Conservation (phyloP, 2,797 vertebrate species). For the Crenichthys baileyi region DNA sequence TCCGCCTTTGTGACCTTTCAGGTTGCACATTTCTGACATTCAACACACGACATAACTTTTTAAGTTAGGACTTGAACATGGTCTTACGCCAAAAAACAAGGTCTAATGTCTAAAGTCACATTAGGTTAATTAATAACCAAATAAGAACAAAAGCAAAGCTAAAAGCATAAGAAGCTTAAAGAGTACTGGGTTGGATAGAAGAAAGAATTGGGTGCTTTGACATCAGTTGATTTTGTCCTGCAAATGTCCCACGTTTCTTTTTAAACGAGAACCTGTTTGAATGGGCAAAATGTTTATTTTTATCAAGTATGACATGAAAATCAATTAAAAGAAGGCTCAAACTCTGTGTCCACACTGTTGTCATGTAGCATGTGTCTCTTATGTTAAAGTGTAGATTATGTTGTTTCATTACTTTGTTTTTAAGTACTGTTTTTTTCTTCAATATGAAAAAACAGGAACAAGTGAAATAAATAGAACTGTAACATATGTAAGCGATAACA, state of each 20-base stretch:
- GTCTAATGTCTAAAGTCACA: neutral
- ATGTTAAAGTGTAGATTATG: neutral
- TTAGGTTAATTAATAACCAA: neutral
- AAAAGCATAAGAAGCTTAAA: neutral
- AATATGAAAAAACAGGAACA: neutral
- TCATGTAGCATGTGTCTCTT: neutral
- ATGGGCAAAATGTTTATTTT: neutral
- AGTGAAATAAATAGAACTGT: constrained; percentile 11
- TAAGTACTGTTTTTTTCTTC: neutral
- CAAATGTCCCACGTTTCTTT: neutral
- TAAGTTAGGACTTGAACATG: neutral
- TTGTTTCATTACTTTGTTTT: constrained; percentile 1
- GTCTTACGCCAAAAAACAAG: neutral
- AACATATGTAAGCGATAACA: constrained; percentile 7
- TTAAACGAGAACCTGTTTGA: neutral
- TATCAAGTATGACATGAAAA: neutral
- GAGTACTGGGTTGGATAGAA: neutral
- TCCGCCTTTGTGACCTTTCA: neutral
- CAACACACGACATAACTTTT: neutral
- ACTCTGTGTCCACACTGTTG: neutral
- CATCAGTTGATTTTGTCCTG: neutral
- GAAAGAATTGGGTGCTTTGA: neutral
- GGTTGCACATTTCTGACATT: neutral
- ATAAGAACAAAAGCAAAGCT: neutral
- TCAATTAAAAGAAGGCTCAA: neutral